These are phyloP conservation scores for Hydroisotoma schaefferi DNA, from an alignment of 2,888 invertebrate genomes.

Conservation along the genomic window DNA sequence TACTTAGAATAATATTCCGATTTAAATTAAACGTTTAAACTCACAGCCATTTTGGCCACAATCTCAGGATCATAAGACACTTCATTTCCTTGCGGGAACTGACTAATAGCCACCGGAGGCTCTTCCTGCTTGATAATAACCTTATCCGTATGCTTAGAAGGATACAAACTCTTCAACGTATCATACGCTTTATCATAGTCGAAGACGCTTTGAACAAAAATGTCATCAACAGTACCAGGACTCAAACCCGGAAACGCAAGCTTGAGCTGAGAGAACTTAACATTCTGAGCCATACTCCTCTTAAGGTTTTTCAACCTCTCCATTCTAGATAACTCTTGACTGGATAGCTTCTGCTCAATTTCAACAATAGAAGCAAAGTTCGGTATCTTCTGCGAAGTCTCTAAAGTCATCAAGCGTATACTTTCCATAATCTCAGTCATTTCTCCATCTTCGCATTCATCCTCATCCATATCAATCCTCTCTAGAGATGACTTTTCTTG, in stretches of 20 bases:
- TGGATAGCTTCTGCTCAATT: not conserved
- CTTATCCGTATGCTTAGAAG: not conserved
- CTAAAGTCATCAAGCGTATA: constrained; percentile 23
- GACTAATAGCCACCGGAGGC: not conserved
- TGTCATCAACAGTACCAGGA: constrained; percentile 3
- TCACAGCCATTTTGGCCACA: constrained; percentile 5
- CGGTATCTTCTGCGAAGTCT: constrained; percentile 12
- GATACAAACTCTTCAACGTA: not conserved
- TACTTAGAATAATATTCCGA: too few species aligned
- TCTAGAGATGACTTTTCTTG: not conserved
- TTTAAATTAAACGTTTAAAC: too few species aligned
- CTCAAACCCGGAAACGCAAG: constrained; percentile 8
- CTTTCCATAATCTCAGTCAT: constrained; percentile 21
- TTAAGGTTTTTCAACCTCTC: not conserved
- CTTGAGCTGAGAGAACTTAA: constrained; percentile 20
- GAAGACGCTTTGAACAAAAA: not conserved
- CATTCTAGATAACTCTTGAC: not conserved
- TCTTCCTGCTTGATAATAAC: not conserved
- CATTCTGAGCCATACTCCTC: constrained; percentile 28
- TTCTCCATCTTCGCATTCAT: constrained; percentile 12
- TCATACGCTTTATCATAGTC: constrained; percentile 1
- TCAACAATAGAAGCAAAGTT: constrained; percentile 17
- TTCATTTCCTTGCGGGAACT: not conserved
- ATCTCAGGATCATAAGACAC: constrained; percentile 6
- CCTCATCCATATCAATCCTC: constrained; percentile 2